Conservation (phyloP, 2,888 invertebrate species). For the Coleophora flavipennella region DNA sequence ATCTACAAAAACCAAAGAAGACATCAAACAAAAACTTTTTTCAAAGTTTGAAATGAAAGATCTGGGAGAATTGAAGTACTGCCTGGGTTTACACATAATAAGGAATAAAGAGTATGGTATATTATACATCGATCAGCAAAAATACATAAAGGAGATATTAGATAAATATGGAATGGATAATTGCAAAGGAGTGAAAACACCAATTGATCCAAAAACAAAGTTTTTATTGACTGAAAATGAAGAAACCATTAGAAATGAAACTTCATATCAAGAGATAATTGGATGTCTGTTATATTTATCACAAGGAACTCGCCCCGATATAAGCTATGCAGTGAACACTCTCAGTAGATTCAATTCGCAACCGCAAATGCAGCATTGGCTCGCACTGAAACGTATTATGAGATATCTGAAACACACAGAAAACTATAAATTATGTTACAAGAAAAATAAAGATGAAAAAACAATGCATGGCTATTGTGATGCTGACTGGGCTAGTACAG, state of each 20-base stretch:
- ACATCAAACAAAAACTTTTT: conserved; percentile 6
- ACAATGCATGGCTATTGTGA: conserved; percentile 16
- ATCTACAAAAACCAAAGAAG: background rate
- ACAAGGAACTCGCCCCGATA: conserved; percentile 18
- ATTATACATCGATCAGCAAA: conserved; percentile 8
- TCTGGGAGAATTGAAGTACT: conserved; percentile 11
- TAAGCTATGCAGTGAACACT: conserved; percentile 15
- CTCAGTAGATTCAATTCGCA: conserved; percentile 19
- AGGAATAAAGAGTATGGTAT: background rate
- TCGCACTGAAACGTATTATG: conserved; percentile 18
- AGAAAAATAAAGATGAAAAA: conserved; percentile 5
- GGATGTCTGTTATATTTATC: conserved; percentile 14
- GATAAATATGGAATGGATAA: conserved; percentile 12
- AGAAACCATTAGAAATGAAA: conserved; percentile 5
- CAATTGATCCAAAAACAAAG: conserved; percentile 9
- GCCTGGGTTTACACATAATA: conserved; percentile 12
- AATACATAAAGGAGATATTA: conserved; percentile 9
- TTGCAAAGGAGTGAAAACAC: conserved; percentile 11
- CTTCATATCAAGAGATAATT: conserved; percentile 13
- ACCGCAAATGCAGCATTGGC: conserved; percentile 15
- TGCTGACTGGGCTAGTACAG: conserved; percentile 19
- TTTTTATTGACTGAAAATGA: conserved; percentile 7
- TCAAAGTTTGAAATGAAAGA: conserved; percentile 15
- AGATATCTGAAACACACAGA: conserved; percentile 18
- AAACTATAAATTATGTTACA: conserved; percentile 9